Conservation (phyloP, 1,140 invertebrate genomes). For the Drosophila sturtevanti region DNA sequence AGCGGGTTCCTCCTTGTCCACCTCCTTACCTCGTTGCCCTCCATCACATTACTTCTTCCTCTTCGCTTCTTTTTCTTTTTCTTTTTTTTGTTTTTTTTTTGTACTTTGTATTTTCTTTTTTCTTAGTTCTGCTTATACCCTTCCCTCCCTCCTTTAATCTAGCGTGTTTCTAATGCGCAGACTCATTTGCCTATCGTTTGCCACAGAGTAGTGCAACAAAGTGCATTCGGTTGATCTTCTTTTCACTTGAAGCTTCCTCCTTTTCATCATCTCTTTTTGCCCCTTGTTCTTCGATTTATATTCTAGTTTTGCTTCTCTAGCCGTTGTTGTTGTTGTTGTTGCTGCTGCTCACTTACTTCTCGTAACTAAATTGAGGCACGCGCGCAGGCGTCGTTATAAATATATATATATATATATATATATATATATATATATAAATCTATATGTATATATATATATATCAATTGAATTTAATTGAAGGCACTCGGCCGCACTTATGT, state of each 20-base stretch:
- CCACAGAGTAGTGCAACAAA: constrained; percentile 47
- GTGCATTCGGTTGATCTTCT: constrained; percentile 53
- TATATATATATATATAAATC: constrained; percentile 35
- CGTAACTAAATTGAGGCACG: constrained; percentile 76
- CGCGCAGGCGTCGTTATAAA: constrained; percentile 70
- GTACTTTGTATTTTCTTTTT: not conserved
- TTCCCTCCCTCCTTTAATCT: too few species aligned
- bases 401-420: constrained; percentile 44
- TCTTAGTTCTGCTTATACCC: too few species aligned
- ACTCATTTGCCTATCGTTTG: constrained; percentile 75
- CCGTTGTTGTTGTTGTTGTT: not conserved
- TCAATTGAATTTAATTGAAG: constrained; percentile 81
- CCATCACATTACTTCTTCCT: not conserved
- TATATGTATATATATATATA: constrained; percentile 48
- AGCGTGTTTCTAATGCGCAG: constrained; percentile 60
- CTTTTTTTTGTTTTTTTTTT: too few species aligned
- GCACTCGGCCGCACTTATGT: constrained; percentile 21
- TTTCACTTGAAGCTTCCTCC: not conserved
- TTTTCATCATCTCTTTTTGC: not conserved
- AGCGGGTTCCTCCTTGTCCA: constrained; percentile 37
- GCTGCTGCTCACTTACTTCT: constrained; percentile 12
- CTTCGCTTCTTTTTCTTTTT: too few species aligned
- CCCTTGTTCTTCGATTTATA: not conserved
- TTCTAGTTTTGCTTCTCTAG: not conserved
- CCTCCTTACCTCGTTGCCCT: not conserved